These are phyloP conservation scores for Tokudaia muenninki DNA, from an alignment of 2,797 vertebrate species.

Conservation along the genomic window DNA sequence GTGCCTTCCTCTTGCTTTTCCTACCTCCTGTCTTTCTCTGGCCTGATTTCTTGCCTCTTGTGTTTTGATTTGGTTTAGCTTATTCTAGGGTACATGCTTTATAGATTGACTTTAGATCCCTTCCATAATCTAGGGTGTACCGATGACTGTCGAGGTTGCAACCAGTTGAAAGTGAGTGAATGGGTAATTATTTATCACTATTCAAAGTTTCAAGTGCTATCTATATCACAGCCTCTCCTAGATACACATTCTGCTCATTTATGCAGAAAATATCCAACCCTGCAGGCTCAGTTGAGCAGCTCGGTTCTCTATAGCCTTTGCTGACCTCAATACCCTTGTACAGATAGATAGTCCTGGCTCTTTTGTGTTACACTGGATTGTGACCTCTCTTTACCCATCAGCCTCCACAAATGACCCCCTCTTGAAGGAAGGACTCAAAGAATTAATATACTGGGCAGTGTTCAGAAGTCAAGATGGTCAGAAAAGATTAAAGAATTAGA, in stretches of 20 bases:
- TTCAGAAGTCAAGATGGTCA: not conserved
- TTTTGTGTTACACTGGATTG: not conserved
- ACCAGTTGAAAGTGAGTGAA: conserved; percentile 1
- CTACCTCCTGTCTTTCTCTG: conserved; percentile 7
- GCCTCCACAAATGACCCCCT: not conserved
- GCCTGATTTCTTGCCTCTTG: conserved; percentile 28
- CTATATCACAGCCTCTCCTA: not conserved
- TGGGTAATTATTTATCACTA: not conserved
- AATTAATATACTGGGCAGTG: not conserved
- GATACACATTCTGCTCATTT: not conserved
- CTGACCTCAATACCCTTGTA: not conserved
- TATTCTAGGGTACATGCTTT: not conserved
- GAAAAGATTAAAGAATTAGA: not conserved
- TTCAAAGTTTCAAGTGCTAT: not conserved
- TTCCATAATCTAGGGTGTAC: not conserved
- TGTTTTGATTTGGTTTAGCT: conserved; percentile 47
- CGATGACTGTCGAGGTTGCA: not conserved
- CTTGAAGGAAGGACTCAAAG: not conserved
- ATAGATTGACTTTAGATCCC: conserved; percentile 33
- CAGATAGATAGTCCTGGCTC: not conserved
- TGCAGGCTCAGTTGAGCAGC: not conserved
- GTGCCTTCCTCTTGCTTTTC: not conserved
- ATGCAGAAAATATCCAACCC: not conserved
- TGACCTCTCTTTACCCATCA: not conserved
- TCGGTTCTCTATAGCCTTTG: not conserved